phyloP scores from a whole-genome alignment of 2,797 vertebrate genomes.

The Poecile montanus region DNA sequence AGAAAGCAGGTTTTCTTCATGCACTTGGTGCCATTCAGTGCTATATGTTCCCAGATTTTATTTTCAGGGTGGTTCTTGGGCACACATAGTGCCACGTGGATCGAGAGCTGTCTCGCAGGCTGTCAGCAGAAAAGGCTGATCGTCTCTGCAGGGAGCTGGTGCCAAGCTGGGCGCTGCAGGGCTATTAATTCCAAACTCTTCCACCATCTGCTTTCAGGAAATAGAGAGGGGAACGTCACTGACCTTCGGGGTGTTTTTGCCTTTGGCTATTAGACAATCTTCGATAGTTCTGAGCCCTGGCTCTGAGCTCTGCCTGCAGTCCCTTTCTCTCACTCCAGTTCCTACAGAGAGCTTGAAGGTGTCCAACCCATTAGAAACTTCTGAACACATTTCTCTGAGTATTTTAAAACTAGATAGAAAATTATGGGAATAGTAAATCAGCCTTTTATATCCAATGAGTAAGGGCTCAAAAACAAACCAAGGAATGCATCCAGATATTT shows the following conservation, averaged over 20 bases:
- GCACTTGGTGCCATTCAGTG: not conserved
- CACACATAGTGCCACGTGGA: rapidly evolving
- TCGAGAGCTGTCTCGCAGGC: not conserved
- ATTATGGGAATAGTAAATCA: not conserved
- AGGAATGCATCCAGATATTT: not conserved
- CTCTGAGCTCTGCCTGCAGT: not conserved
- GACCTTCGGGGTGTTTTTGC: constrained; percentile 46
- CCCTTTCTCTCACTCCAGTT: not conserved
- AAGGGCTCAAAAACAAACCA: not conserved
- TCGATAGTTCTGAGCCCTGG: not conserved
- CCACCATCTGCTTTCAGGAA: constrained; percentile 61
- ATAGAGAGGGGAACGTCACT: not conserved
- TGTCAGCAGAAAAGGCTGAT: constrained; percentile 23
- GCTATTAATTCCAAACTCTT: constrained; percentile 30
- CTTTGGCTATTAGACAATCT: not conserved
- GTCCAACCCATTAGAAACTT: not conserved
- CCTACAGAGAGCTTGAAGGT: not conserved
- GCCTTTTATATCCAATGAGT: not conserved
- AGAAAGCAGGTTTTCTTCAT: not conserved
- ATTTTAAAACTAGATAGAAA: not conserved
- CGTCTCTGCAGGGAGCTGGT: not conserved
- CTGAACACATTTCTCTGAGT: not conserved
- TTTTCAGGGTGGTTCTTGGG: not conserved
- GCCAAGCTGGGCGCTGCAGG: not conserved
- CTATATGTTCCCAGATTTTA: rapidly evolving